Base-by-base conservation (phyloP, 2,113 vertebrate species). In the Pterocles orientalis region DNA sequence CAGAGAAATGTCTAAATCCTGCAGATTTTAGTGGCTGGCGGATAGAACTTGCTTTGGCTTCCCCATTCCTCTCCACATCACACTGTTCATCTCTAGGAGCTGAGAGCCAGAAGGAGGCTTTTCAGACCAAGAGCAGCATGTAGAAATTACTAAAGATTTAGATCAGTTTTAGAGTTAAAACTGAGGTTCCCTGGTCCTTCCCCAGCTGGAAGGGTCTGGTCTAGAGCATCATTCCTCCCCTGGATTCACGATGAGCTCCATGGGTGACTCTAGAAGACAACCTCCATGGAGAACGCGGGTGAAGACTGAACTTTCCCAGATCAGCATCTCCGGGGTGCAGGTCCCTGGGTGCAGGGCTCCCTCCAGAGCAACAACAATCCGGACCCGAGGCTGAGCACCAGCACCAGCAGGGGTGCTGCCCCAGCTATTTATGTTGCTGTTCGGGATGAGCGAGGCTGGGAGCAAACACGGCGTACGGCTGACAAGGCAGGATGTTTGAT, bases 391-490 rank as follows among this genome's bases (percentile, higher is more conserved):
- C 33, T 8, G 88, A 54, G 84, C 73, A 4, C 2, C 41, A 4
- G 1, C 8, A 3, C 58, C 47, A 17, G 58, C 66, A 5, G 2
- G 0, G 5, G 21, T 2, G 2, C 69, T n/a, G 34, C 62, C 36
- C 31, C 60, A 3, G 7, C 54, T 53, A 24, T 82, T 78, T 82
- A 31, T 70, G 53, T 5, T 7, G 76, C 69, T 36, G 31, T 9
- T n/a, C 23, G 71, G 25, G 54, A 15, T 34, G 65, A 75, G 45
- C 0, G 43, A 69, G 54, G 84, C 77, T 43, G 56, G 72, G 45
- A 72, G 88, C 73, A 51, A 54, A 29, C 25, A 0, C 39, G 2
- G 47, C 3, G 18, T 20, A 1, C 17, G 14, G 78, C 86, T 90
- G 89, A 62, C 75, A n/a, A 17, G 68, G 88, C 93, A 95, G 91